phyloP scores from a whole-genome alignment of 2,797 vertebrate species.

The Myioborus miniatus region DNA sequence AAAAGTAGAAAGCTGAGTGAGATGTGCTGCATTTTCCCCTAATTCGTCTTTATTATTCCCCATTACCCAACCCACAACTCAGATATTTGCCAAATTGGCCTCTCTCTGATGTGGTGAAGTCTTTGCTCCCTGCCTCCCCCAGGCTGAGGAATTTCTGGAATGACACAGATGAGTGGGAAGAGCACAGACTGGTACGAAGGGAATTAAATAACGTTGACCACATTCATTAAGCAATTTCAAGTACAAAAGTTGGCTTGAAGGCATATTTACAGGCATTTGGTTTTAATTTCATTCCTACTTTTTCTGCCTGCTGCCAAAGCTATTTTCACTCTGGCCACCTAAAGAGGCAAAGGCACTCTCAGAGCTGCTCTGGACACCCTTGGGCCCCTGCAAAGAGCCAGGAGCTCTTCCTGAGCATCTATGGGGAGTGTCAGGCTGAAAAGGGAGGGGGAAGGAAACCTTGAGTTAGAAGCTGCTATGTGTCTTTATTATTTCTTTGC shows the following conservation, averaged over 20 bases:
- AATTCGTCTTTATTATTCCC: background rate
- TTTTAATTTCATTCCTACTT: background rate
- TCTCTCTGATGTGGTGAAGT: background rate
- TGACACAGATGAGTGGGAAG: background rate
- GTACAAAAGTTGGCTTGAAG: background rate
- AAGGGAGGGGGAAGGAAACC: background rate
- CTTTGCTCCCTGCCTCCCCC: background rate
- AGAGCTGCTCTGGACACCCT: background rate
- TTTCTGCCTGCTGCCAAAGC: background rate
- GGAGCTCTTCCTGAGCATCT: background rate
- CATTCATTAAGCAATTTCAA: background rate
- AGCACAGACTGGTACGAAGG: accelerated
- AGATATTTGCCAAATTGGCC: background rate
- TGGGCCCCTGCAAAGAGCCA: background rate
- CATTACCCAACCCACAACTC: background rate
- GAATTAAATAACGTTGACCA: background rate
- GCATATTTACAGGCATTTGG: background rate
- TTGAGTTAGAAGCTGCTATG: background rate
- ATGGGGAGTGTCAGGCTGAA: background rate
- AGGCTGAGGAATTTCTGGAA: background rate
- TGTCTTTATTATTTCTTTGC: background rate
- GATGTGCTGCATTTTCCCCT: accelerated
- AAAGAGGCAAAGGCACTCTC: background rate
- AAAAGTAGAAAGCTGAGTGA: background rate
- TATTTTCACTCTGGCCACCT: background rate